Base-by-base conservation (phyloP, 1,140 invertebrate species). In the Sitobion miscanthi region DNA sequence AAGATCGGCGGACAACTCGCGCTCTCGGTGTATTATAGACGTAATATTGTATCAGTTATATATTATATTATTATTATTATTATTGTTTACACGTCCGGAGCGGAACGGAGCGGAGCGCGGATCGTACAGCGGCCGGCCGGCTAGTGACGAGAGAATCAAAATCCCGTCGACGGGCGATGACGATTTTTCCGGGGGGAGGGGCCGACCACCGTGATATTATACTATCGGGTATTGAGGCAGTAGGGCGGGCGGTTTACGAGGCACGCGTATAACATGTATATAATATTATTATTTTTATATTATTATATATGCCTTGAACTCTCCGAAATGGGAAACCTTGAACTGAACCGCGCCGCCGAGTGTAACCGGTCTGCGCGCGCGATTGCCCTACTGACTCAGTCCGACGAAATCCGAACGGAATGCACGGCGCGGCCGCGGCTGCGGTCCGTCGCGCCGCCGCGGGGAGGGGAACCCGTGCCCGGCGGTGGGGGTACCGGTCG, bases 341-440 rank as follows among this genome's bases (percentile, higher is more conserved):
- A 93, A 93, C 91, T 86, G 49, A 92, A 92, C 91, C 82, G 91
- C 87, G 45, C 38, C 35, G 38, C 88, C 89, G 88, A 90, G 89
- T 45, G 89, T 62, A 85, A 85, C 82, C 91, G 91, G 91, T 92
- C 77, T 42, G 88, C 35, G 54, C 52, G 35, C 88, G 88, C 77
- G 91, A 93, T 93, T 93, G 91, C 49, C 91, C 91, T 93, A 93
- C 91, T 93, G 91, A 93, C 91, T 93, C 91, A 93, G 91, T 93
- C 82, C 45, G 69, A 82, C 90, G 90, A 92, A 92, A 83, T 83
- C 90, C 82, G 82, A 83, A 86, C 91, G 91, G 91, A 93, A 93
- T 86, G 54, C 82, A 57, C 82, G 90, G 23, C 5, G 62, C 62
- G 62, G 89, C 35, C 9, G 47, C 45, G 69, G 62, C 62, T 1